Base-by-base conservation (phyloP, 2,888 invertebrate genomes). In the Rotaria sp. region DNA sequence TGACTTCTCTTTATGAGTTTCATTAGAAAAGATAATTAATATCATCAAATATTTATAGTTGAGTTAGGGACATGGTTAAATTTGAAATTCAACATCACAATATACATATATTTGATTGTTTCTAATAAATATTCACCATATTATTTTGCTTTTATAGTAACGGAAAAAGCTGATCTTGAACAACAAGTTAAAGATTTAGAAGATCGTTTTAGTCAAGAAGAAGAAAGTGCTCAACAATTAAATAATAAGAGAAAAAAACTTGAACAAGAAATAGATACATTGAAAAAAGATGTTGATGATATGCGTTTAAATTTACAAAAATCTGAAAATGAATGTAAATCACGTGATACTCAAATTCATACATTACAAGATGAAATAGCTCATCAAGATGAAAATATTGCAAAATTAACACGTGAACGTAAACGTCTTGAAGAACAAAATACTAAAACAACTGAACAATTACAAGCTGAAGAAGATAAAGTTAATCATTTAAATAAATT, bases 251-350 rank as follows among this genome's bases (percentile, higher is more conserved):
- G 97, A 94, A 97, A 96, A 94, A 97, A 98, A 93, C 93, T 96
- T 92, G 97, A 98, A 90, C 95, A 95, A 92, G 97, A 98, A 92
- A 94, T 95, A 89, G 93, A 95, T 88, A 95, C 96, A 88, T 93
- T 96, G 92, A 98, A 98, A 94, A 97, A 97, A 93, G 97, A 97
- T 91, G 94, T 97, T 90, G 97, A 97, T 92, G 97, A 97, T 92
- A 93, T 98, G 91, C 97, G 99, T 92, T 93, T 96, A 88, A 94
- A 94, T 90, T 94, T 97, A 90, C 87, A 87, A 41, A 88, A 88
- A 74, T 87, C 88, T 1, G 88, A 88, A 41, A 87, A 85, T 55
- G 88, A 88, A 26, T 87, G 87, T 84, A 85, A 85, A 52, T 85
- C 86, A 41, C 87, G 87, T 75, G 87, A 88, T 75, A 84, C 85